Percentiles rank a stretch among this genome's conserved stretches.
Evolutionary conservation across 2,888 invertebrate genomes (phyloP).

Genomic region (Chorisops tibialis): DNA sequence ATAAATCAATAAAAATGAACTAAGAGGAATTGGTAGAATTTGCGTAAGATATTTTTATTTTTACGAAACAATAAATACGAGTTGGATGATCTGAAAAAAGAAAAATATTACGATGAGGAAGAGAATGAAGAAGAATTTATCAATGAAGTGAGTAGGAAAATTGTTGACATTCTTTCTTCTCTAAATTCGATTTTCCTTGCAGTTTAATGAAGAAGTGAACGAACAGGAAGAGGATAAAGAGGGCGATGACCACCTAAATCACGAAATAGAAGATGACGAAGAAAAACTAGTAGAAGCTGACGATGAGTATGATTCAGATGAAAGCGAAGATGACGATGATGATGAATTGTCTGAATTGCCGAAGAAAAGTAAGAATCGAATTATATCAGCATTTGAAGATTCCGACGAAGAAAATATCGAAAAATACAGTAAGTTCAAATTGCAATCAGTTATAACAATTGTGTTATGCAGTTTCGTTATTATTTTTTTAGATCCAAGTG

Average conservation of each 20-base stretch:
- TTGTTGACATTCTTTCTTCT: too few relatives aligned
- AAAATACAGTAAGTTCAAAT: background rate
- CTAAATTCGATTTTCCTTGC: too few relatives aligned
- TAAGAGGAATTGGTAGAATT: constrained; percentile 62
- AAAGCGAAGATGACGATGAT: constrained; percentile 37
- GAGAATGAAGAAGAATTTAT: constrained; percentile 50
- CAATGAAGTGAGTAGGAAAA: constrained; percentile 40
- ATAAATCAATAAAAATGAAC: constrained; percentile 62
- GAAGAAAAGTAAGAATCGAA: constrained; percentile 51
- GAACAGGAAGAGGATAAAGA: background rate
- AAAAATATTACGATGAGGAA: constrained; percentile 47
- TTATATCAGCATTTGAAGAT: constrained; percentile 46
- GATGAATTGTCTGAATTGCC: constrained; percentile 35
- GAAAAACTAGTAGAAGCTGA: constrained; percentile 38
- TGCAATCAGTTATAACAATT: background rate
- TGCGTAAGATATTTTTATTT: constrained; percentile 55
- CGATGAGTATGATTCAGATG: constrained; percentile 41
- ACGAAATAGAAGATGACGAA: constrained; percentile 34
- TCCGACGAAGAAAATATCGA: constrained; percentile 45
- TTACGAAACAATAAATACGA: constrained; percentile 44
- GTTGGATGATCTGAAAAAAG: constrained; percentile 46
- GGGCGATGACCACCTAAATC: too few relatives aligned
- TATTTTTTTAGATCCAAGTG: background rate
- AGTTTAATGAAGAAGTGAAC: constrained; percentile 13
- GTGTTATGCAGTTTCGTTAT: background rate